These are phyloP conservation scores for Kryptolebias ocellatus DNA, from an alignment of 2,797 vertebrate species.

Conservation along the genomic window DNA sequence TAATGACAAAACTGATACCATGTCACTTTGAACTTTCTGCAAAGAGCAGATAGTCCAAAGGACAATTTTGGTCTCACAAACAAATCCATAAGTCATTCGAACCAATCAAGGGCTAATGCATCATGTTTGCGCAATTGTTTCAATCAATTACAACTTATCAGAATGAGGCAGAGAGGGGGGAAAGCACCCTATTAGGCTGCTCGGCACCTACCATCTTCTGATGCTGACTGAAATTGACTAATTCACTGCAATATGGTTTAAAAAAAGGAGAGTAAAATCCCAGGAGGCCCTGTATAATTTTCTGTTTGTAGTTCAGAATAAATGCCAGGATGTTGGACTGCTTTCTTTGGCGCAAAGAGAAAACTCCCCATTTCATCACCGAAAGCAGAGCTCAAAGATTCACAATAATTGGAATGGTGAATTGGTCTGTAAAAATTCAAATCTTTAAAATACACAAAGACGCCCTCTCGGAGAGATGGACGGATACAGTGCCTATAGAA, in stretches of 20 bases:
- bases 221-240: conserved; percentile 69
- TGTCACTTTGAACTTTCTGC: conserved; percentile 24
- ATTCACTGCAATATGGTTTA: conserved; percentile 57
- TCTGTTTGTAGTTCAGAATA: conserved; percentile 40
- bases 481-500: conserved; percentile 11
- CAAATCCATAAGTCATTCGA: conserved; percentile 64
- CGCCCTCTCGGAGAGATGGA: conserved; percentile 39
- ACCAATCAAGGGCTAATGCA: conserved; percentile 61
- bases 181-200: conserved; percentile 60
- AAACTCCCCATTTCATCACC: conserved; percentile 30
- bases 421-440: conserved; percentile 51
- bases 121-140: conserved; percentile 62
- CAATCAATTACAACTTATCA: conserved; percentile 70
- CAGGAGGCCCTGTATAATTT: conserved; percentile 43
- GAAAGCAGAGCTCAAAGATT: conserved; percentile 35
- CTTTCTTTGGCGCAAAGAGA: conserved; percentile 25
- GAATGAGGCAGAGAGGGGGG: conserved; percentile 49
- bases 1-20: conserved; percentile 22
- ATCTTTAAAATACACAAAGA: conserved; percentile 21
- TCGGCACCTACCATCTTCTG: conserved; percentile 50
- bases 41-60: conserved; percentile 41
- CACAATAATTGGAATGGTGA: conserved; percentile 50
- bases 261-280: conserved; percentile 60
- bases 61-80: conserved; percentile 48
- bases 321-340: conserved; percentile 36